phyloP scores from a whole-genome alignment of 2,113 vertebrate species.

The Embiotoca jacksoni region DNA sequence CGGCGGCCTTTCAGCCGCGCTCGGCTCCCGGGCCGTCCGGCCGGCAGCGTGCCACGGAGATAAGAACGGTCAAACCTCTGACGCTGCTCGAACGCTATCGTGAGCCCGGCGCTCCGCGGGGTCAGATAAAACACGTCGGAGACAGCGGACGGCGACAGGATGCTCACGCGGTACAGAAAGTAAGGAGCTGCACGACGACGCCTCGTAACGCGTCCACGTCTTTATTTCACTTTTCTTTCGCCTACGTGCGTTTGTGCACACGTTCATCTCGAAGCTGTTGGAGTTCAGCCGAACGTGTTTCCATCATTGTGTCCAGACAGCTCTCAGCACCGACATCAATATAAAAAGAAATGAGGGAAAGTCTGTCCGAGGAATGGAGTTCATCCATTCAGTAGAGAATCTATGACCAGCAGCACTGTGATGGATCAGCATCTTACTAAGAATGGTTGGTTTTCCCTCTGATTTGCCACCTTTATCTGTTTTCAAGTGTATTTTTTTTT shows the following conservation, averaged over 20 bases:
- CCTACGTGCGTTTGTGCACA: neutral
- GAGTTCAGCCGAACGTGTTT: no score
- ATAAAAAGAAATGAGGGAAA: no score
- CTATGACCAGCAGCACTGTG: neutral
- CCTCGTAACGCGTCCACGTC: neutral
- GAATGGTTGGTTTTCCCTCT: no score
- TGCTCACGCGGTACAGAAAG: constrained; percentile 11
- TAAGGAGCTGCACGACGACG: neutral
- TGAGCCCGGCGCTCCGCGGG: neutral
- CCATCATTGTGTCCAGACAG: no score
- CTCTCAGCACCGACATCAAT: no score
- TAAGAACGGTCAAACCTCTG: constrained; percentile 63
- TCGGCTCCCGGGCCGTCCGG: constrained; percentile 6
- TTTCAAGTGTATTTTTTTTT: no score
- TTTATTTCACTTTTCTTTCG: neutral
- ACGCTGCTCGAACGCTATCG: constrained; percentile 53
- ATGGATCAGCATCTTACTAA: neutral
- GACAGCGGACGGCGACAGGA: constrained; percentile 16
- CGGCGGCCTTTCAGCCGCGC: constrained; percentile 25
- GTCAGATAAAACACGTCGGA: constrained; percentile 60
- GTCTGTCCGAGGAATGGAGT: no score
- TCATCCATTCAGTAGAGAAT: no score
- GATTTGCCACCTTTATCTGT: no score
- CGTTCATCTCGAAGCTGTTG: no score
- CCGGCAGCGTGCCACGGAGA: constrained; percentile 27